phyloP scores from a whole-genome alignment of 2,113 vertebrate species.

The Cynoglossus semilaevis region DNA sequence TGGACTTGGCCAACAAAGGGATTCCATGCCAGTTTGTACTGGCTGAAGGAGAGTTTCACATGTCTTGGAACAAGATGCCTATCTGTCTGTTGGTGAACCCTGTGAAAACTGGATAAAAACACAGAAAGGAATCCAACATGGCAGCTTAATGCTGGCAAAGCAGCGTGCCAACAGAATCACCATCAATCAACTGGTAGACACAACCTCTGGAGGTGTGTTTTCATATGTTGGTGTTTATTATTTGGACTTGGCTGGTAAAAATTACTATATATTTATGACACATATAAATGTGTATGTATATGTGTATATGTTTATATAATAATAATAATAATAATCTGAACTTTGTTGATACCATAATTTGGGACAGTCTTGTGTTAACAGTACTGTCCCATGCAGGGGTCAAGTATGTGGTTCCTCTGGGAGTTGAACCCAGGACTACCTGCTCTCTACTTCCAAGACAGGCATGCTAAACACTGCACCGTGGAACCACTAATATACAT shows the following conservation, averaged over 20 bases:
- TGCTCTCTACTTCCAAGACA: too few relatives aligned
- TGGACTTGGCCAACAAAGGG: constrained; percentile 7
- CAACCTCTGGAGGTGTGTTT: not conserved
- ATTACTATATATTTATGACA: too few relatives aligned
- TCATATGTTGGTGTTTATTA: not conserved
- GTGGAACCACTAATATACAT: too few relatives aligned
- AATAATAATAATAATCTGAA: too few relatives aligned
- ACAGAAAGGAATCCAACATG: constrained; percentile 3
- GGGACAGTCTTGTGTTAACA: too few relatives aligned
- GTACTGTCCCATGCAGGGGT: too few relatives aligned
- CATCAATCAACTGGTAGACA: not conserved
- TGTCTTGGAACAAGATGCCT: constrained; percentile 8
- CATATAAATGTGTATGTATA: too few relatives aligned
- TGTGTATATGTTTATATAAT: too few relatives aligned
- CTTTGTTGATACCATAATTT: too few relatives aligned
- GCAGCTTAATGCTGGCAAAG: not conserved
- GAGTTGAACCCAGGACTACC: too few relatives aligned
- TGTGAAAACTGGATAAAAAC: constrained; percentile 9
- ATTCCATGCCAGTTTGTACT: constrained; percentile 13
- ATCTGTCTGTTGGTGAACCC: not conserved
- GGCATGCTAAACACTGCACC: too few relatives aligned
- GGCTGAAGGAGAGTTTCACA: not conserved
- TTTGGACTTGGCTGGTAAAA: not conserved
- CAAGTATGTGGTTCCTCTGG: too few relatives aligned
- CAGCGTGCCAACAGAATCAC: not conserved